Conservation (phyloP, 2,113 vertebrate species). For the Sciurus niger region DNA sequence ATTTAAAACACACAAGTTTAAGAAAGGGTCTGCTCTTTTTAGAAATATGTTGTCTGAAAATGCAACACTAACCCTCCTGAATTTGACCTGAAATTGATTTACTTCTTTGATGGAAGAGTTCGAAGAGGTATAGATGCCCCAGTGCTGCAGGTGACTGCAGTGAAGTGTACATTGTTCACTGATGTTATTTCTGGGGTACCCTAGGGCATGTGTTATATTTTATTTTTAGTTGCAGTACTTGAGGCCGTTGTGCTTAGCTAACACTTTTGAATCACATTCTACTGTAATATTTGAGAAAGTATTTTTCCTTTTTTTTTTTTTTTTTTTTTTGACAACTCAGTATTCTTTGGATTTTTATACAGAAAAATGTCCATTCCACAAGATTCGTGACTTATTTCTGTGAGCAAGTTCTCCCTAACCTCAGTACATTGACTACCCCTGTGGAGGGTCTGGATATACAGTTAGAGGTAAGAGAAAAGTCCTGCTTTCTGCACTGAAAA, state of each 20-base stretch:
- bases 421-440: slow-evolving; percentile 94
- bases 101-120: background rate
- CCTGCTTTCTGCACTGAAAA: slow-evolving; percentile 32
- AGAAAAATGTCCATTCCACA: slow-evolving; percentile 99
- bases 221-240: background rate
- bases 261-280: background rate
- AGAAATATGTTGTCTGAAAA: background rate
- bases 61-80: background rate
- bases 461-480: slow-evolving; percentile 93
- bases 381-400: slow-evolving; percentile 99
- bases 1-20: slow-evolving; percentile 36
- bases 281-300: background rate
- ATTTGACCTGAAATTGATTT: background rate
- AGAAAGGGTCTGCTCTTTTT: slow-evolving; percentile 33
- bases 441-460: slow-evolving; percentile 98
- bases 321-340: background rate
- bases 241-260: background rate
- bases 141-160: background rate
- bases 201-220: background rate
- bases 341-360: slow-evolving; percentile 73
- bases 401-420: slow-evolving; percentile 97
- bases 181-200: background rate
- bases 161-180: background rate
- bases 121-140: background rate
- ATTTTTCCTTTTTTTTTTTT: background rate